Evolutionary conservation across 2,888 invertebrate genomes (phyloP).

Genomic region (Caenorhabditis imperialis): DNA sequence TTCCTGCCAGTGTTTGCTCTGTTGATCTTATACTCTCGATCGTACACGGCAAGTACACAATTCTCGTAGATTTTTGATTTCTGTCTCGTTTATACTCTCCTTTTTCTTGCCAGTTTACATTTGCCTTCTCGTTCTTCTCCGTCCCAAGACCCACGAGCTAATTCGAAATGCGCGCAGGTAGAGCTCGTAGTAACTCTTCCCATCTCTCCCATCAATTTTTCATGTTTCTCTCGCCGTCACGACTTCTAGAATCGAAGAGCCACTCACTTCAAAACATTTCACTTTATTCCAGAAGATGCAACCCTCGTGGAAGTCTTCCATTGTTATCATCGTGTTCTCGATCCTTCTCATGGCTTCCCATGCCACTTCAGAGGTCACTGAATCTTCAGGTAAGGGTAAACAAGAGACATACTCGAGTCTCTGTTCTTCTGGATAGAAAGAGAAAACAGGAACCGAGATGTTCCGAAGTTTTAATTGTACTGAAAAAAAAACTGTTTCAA

Average conservation of each 20-base stretch:
- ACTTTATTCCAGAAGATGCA: conserved; percentile 22
- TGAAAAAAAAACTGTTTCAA: too few relatives aligned
- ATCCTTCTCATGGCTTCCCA: conserved; percentile 16
- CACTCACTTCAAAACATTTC: conserved; percentile 6
- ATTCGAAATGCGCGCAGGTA: conserved; percentile 30
- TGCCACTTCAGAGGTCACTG: conserved; percentile 36
- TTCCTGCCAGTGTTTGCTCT: conserved; percentile 37
- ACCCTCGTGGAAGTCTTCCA: conserved; percentile 3
- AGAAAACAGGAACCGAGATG: conserved; percentile 17
- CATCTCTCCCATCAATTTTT: conserved; percentile 14
- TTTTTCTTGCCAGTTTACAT: neutral
- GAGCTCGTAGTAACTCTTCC: conserved; percentile 15
- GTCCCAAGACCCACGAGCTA: neutral
- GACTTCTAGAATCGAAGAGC: too few relatives aligned
- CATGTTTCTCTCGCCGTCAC: conserved; percentile 11
- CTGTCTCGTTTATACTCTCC: neutral
- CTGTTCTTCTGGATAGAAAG: conserved; percentile 5
- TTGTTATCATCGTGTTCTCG: conserved; percentile 15
- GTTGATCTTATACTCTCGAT: conserved; percentile 44
- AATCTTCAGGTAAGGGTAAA: conserved; percentile 35
- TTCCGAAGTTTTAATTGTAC: conserved; percentile 25
- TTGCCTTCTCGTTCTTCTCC: neutral
- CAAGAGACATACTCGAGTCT: conserved; percentile 6
- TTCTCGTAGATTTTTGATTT: too few relatives aligned
- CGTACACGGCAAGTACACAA: too few relatives aligned